These are phyloP conservation scores for Merluccius polli DNA, from an alignment of 2,797 vertebrate genomes.

Conservation along the genomic window DNA sequence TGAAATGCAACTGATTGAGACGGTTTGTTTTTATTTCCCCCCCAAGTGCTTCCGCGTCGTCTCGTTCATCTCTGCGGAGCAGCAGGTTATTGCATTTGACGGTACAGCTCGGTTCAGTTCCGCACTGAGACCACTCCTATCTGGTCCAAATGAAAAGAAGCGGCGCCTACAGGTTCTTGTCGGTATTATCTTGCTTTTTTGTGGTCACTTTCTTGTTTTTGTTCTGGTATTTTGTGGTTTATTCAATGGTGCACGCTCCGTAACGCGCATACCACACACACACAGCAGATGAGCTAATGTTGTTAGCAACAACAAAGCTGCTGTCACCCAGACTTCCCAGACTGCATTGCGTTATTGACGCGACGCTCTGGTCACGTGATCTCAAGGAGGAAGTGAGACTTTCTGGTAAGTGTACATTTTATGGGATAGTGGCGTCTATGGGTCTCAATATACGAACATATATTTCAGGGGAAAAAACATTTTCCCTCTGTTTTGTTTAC, in stretches of 20 bases:
- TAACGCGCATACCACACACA: constrained; percentile 27
- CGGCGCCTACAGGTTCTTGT: constrained; percentile 69
- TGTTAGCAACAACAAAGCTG: background rate
- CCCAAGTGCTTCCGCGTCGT: background rate
- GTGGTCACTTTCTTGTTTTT: constrained; percentile 63
- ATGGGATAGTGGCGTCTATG: background rate
- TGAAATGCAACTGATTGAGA: background rate
- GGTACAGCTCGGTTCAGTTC: no score
- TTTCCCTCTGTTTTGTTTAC: background rate
- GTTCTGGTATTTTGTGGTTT: constrained; percentile 74
- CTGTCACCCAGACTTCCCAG: constrained; percentile 34
- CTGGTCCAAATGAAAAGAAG: constrained; percentile 67
- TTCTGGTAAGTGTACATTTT: constrained; percentile 56
- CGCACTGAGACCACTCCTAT: background rate
- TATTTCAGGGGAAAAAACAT: background rate
- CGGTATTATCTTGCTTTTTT: constrained; percentile 72
- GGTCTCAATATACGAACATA: background rate
- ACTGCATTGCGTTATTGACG: constrained; percentile 56
- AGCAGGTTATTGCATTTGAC: background rate
- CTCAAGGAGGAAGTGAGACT: constrained; percentile 63
- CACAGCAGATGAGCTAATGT: constrained; percentile 36
- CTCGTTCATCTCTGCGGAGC: background rate
- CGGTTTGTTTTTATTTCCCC: no score
- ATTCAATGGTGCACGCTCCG: constrained; percentile 63
- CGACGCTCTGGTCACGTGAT: constrained; percentile 59